phyloP scores from a whole-genome alignment of 1,140 invertebrate species.

The Theocolax elegans region DNA sequence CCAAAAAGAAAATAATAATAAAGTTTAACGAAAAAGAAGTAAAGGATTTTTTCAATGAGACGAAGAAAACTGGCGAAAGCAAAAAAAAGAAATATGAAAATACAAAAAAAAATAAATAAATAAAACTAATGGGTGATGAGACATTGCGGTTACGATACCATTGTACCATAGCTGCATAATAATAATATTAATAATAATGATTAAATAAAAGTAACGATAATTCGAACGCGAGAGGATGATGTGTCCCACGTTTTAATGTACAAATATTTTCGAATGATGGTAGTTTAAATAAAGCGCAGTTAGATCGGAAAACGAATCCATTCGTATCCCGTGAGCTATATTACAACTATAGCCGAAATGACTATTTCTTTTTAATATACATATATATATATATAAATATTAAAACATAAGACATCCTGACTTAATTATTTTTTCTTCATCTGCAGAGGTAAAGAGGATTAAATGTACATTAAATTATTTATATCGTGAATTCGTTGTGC shows the following conservation, averaged over 20 bases:
- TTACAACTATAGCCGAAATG: slow-evolving; percentile 28
- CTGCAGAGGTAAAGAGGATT: not conserved
- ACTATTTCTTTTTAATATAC: not conserved
- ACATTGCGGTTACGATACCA: slow-evolving; percentile 62
- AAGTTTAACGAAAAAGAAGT: not conserved
- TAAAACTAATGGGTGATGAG: slow-evolving; percentile 53
- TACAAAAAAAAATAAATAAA: slow-evolving; percentile 22
- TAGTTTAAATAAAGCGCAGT: slow-evolving; percentile 65
- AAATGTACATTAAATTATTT: not conserved
- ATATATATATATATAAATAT: no score
- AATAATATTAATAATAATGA: no score
- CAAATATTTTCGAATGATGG: slow-evolving; percentile 66
- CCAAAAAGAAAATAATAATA: slow-evolving; percentile 14
- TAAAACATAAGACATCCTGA: not conserved
- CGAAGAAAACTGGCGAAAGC: no score
- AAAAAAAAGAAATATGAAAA: slow-evolving; percentile 31
- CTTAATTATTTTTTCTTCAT: not conserved
- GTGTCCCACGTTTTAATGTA: slow-evolving; percentile 65
- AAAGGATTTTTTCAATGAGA: slow-evolving; percentile 9
- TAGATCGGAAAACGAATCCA: slow-evolving; percentile 52
- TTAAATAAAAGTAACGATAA: slow-evolving; percentile 63
- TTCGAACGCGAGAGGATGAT: slow-evolving; percentile 58
- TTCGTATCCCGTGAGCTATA: slow-evolving; percentile 39
- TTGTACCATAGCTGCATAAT: slow-evolving; percentile 63
- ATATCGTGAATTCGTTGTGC: no score